Evolutionary conservation across 2,888 invertebrate genomes (phyloP).

Genomic region (Sepioteuthis lessoniana): DNA sequence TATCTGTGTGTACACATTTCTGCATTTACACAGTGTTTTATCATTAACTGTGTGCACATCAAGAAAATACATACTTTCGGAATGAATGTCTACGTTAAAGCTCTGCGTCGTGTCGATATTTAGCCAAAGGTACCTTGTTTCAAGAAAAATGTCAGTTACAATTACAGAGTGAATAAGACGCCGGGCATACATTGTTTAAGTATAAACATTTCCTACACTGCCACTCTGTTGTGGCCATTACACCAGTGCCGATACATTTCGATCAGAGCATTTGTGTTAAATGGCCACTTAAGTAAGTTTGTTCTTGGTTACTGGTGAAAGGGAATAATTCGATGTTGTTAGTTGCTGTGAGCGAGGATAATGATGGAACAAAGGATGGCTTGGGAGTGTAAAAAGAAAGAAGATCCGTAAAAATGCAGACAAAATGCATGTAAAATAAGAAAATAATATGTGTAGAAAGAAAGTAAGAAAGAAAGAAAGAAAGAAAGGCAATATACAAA

Average conservation of each 20-base stretch:
- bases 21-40: too few species aligned
- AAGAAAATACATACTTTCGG: too few species aligned
- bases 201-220: not conserved
- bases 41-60: too few species aligned
- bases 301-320: not conserved
- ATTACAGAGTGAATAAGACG: not conserved
- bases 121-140: not conserved
- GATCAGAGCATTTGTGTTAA: not conserved
- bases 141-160: not conserved
- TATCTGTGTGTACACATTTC: not conserved
- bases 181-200: slow-evolving; percentile 1
- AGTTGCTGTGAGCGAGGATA: not conserved
- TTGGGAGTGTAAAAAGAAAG: too few species aligned
- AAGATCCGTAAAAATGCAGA: too few species aligned
- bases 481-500: too few species aligned
- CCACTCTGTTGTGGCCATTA: not conserved
- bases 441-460: too few species aligned
- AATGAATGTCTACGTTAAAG: too few species aligned
- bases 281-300: not conserved
- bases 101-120: too few species aligned
- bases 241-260: not conserved
- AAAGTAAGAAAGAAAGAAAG: too few species aligned
- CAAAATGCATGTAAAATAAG: too few species aligned
- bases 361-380: too few species aligned
- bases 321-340: not conserved